Conservation (phyloP, 2,797 vertebrate species). For the Gadopsis bispinosus region DNA sequence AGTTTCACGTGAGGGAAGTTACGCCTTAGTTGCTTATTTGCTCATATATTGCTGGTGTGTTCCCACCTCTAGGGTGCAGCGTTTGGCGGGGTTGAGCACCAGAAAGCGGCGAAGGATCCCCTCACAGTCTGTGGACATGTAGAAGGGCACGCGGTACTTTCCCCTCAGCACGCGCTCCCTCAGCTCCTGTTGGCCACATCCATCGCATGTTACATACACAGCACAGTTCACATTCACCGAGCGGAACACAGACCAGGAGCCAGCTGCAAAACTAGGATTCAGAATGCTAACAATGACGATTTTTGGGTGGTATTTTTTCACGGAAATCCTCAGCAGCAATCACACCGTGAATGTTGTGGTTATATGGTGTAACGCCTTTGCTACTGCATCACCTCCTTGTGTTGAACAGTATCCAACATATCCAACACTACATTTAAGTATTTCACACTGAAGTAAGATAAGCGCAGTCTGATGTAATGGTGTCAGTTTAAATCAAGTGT, state of each 20-base stretch:
- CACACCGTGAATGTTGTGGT: background rate
- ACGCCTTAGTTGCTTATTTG: background rate
- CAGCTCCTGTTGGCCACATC: conserved; percentile 85
- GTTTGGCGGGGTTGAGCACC: conserved; percentile 93
- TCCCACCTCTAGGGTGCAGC: conserved; percentile 92
- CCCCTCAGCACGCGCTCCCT: conserved; percentile 93
- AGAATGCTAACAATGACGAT: background rate
- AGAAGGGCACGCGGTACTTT: conserved; percentile 95
- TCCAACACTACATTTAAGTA: background rate
- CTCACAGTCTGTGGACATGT: conserved; percentile 97
- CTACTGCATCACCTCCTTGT: background rate
- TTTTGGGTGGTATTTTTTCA: no score
- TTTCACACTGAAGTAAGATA: background rate
- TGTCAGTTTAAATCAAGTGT: background rate
- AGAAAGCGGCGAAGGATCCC: conserved; percentile 93
- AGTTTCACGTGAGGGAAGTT: background rate
- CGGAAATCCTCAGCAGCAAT: background rate
- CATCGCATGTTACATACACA: background rate
- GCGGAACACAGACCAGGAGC: background rate
- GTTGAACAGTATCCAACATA: background rate
- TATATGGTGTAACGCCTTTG: background rate
- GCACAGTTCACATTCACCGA: background rate
- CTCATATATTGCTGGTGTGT: no score
- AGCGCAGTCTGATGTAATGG: background rate
- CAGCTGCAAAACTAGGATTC: background rate